These are phyloP conservation scores for Drosophila nr. fundita DNA, from an alignment of 2,888 invertebrate species.

Conservation along the genomic window DNA sequence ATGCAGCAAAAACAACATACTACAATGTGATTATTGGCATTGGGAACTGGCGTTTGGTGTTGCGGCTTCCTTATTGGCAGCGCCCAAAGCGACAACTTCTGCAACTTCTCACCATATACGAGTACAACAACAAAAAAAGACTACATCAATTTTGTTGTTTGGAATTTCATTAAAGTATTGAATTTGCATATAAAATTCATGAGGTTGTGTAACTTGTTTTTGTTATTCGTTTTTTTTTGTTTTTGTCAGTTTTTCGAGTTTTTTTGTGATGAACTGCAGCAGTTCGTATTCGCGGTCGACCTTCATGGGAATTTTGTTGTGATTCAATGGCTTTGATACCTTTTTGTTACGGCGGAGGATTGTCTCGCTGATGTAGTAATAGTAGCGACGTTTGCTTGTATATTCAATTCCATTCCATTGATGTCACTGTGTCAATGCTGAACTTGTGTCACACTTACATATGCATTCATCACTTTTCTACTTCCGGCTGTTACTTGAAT, in stretches of 20 bases:
- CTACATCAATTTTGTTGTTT: conserved; percentile 8
- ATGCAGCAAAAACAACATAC: conserved; percentile 11
- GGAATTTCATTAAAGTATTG: conserved; percentile 56
- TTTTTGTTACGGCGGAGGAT: conserved; percentile 23
- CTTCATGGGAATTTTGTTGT: conserved; percentile 66
- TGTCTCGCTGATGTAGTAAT: conserved; percentile 2
- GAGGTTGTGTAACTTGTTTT: conserved; percentile 37
- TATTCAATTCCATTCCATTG: conserved; percentile 28
- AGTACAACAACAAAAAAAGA: conserved; percentile 7
- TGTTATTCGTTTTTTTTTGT: conserved; percentile 1
- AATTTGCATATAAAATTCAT: conserved; percentile 63
- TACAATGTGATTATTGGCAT: conserved; percentile 31
- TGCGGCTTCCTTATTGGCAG: conserved; percentile 38
- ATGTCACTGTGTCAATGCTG: conserved; percentile 76
- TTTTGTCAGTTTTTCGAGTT: conserved; percentile 1
- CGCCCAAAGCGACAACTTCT: conserved; percentile 28
- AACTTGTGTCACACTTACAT: conserved; percentile 6
- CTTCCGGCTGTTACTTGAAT: conserved; percentile 25
- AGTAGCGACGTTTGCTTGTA: background rate
- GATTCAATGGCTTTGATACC: conserved; percentile 27
- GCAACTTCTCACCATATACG: conserved; percentile 24
- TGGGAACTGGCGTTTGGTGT: background rate
- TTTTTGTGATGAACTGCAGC: conserved; percentile 27
- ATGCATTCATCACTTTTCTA: background rate
- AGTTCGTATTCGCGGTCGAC: conserved; percentile 47